Evolutionary conservation across 2,113 vertebrate species (phyloP).

Genomic region (Pteropus alecto): DNA sequence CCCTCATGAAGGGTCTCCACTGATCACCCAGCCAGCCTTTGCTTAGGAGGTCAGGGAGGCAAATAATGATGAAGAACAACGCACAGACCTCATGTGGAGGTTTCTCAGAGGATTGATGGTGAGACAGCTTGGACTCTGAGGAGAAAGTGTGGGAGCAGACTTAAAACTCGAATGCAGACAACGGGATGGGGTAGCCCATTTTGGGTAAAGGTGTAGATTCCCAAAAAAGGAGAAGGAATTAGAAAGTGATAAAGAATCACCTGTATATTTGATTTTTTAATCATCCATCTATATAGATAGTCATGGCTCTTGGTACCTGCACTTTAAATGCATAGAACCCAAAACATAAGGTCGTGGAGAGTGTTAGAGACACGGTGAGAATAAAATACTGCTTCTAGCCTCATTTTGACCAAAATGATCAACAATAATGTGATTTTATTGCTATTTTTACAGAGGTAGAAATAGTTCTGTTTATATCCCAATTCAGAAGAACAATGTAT

Average conservation of each 20-base stretch:
- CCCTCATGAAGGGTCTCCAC: not conserved
- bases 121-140: not conserved
- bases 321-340: not conserved
- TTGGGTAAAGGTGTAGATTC: not conserved
- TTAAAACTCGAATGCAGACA: not conserved
- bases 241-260: not conserved
- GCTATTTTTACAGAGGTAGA: not conserved
- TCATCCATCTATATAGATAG: not conserved
- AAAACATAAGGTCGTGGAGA: not conserved
- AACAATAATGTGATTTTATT: not conserved
- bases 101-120: not conserved
- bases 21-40: not conserved
- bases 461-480: not conserved
- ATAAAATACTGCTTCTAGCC: not conserved
- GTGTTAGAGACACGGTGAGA: not conserved
- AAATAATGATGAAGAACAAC: not conserved
- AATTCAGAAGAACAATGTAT: not conserved
- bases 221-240: not conserved
- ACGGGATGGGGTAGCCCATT: accelerated
- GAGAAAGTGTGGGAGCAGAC: not conserved
- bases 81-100: too few relatives aligned
- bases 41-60: not conserved
- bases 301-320: not conserved
- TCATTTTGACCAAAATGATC: not conserved
- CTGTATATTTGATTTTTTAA: not conserved